Evolutionary conservation across 2,888 invertebrate genomes (phyloP).

Genomic region (Eubasilissa splendida): DNA sequence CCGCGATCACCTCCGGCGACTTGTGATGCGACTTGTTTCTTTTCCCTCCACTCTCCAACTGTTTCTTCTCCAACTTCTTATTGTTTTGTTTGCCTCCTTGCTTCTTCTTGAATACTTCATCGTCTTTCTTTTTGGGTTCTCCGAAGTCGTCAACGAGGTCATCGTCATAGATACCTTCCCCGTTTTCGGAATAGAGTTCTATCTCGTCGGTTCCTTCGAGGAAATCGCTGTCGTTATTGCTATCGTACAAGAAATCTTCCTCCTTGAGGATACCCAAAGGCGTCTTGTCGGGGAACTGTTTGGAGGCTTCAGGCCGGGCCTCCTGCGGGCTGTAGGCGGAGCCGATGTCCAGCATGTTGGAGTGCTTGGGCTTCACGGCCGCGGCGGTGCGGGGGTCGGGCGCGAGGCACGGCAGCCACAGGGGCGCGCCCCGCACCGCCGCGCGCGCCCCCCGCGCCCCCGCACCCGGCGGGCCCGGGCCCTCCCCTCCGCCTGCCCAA

Average conservation of each 20-base stretch:
- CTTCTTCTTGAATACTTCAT: constrained; percentile 13
- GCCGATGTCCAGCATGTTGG: constrained; percentile 48
- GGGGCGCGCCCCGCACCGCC: constrained; percentile 49
- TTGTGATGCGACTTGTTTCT: constrained; percentile 9
- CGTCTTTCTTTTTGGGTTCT: not conserved
- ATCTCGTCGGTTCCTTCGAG: constrained; percentile 29
- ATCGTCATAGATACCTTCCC: constrained; percentile 19
- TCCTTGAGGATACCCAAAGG: constrained; percentile 36
- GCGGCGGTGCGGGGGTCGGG: constrained; percentile 54
- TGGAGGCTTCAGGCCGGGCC: not conserved
- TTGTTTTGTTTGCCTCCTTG: constrained; percentile 26
- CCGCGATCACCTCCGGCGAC: constrained; percentile 14
- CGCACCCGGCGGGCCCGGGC: constrained; percentile 60
- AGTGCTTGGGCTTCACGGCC: constrained; percentile 33
- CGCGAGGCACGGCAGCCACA: constrained; percentile 52
- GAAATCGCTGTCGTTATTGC: constrained; percentile 44
- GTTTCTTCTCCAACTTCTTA: constrained; percentile 49
- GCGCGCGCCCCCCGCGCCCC: constrained; percentile 37
- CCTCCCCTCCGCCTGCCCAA: constrained; percentile 63
- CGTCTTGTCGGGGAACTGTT: not conserved
- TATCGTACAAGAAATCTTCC: constrained; percentile 46
- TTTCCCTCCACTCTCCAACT: constrained; percentile 32
- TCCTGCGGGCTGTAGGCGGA: constrained; percentile 2
- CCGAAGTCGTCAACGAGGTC: constrained; percentile 9
- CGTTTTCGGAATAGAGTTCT: constrained; percentile 38